Base-by-base conservation (phyloP, 2,888 invertebrate genomes). In the Sycophila texana region DNA sequence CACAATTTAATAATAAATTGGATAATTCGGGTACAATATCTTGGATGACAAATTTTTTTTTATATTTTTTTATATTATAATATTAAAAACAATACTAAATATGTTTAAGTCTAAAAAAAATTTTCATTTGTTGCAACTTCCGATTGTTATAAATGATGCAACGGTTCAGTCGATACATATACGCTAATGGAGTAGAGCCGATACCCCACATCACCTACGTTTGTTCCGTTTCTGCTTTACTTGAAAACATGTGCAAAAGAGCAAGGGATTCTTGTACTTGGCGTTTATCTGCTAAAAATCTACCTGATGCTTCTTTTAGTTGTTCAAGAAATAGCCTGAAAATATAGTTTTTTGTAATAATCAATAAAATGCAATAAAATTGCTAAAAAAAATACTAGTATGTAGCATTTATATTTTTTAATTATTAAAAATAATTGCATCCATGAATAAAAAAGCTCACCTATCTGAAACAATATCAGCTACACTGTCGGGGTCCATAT, bases 401-500 rank as follows among this genome's bases (percentile, higher is more conserved):
- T 30, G 7, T 5, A 4, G 5, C 30, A 30, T 5, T 30, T 7
- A 30, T 30, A 5, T 30, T 30, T 30, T 4, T 30, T 30, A 30
- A 5, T 30, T 30, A 7, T 30, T 30, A 30, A 30, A 7, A 5
- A 10, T 0, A n/a, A 18, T 7, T 57, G 16, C 18, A 18, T 57
- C 7, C 0, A 57, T 57, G 12, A 57, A 58, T 60, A 4, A 60
- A 60, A 94, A 94, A 84, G 94, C 95, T 83, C 89, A 93, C 88
- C 93, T 94, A 85, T 94, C 94, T 70, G 94, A 93, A 49, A 95
- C 94, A 86, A 97, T 95, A 88, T 97, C 96, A 78, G 95, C 95
- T 86, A 97, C 92, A 82, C 96, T 96, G 83, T 97, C 96, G 10
- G 96, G 96, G 91, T 97, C 96, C 96, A 97, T 97, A 88, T 97